Evolutionary conservation across 92 coral and sea anemone genomes (phyloP).

Genomic region (Porites divaricata): DNA sequence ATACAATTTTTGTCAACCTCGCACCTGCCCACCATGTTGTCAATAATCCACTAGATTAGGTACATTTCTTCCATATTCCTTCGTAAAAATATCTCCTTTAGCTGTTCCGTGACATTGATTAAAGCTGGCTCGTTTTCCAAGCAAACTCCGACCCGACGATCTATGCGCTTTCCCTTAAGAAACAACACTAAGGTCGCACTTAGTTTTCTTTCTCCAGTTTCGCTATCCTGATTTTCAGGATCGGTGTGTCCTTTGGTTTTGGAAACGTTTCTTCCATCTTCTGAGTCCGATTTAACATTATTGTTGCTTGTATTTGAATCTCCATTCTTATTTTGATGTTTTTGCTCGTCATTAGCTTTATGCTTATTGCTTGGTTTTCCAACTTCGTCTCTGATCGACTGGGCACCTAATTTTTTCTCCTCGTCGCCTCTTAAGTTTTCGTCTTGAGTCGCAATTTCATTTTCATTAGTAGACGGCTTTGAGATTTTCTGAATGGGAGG

Average conservation of each 20-base stretch:
- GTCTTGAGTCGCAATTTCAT: constrained; percentile 1
- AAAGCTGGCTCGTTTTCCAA: constrained; percentile 77
- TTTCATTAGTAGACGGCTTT: background rate
- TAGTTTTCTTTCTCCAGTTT: constrained; percentile 52
- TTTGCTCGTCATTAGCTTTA: constrained; percentile 1
- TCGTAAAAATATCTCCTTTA: constrained; percentile 84
- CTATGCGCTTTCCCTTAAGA: constrained; percentile 66
- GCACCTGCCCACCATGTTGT: constrained; percentile 39
- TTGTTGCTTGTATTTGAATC: background rate
- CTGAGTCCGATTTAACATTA: background rate
- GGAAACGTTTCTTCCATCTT: background rate
- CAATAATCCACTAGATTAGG: constrained; percentile 58
- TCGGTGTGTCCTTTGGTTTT: background rate
- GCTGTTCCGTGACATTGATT: constrained; percentile 77
- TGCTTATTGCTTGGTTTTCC: constrained; percentile 18
- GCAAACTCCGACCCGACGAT: constrained; percentile 83
- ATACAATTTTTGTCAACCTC: constrained; percentile 17
- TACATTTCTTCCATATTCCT: constrained; percentile 96
- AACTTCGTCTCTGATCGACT: background rate
- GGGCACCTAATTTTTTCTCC: background rate
- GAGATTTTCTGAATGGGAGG: constrained; percentile 75
- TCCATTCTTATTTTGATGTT: constrained; percentile 1
- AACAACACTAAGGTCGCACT: constrained; percentile 70
- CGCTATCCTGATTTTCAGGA: constrained; percentile 27
- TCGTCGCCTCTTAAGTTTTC: constrained; percentile 21